These are phyloP conservation scores for Acromyrmex echinatior DNA, from an alignment of 1,140 invertebrate genomes.

Conservation along the genomic window DNA sequence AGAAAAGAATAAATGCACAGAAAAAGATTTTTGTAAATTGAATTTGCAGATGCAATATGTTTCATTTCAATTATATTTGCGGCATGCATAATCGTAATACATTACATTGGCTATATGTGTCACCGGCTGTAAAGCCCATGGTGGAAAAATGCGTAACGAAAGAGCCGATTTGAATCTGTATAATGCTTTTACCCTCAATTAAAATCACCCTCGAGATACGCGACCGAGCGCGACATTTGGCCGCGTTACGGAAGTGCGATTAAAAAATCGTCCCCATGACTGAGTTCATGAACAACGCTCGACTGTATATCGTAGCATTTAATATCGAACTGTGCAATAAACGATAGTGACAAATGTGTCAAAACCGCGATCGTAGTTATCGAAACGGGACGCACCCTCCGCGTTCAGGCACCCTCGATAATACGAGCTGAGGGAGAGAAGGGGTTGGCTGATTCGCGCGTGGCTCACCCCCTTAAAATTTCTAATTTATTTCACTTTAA, in stretches of 20 bases:
- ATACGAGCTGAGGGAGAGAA: conserved; percentile 43
- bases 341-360: conserved; percentile 72
- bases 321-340: conserved; percentile 71
- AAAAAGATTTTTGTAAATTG: neutral
- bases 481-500: conserved; percentile 86
- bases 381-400: conserved; percentile 52
- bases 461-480: conserved; percentile 34
- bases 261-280: conserved; percentile 65
- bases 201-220: conserved; percentile 54
- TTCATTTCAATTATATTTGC: conserved; percentile 17
- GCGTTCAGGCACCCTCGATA: conserved; percentile 31
- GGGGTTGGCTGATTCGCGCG: conserved; percentile 53
- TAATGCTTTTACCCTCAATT: conserved; percentile 50
- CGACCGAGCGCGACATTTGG: conserved; percentile 51
- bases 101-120: conserved; percentile 20
- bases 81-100: conserved; percentile 23
- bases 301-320: conserved; percentile 54
- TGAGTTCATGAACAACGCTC: conserved; percentile 56
- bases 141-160: conserved; percentile 50
- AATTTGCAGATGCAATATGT: conserved; percentile 4
- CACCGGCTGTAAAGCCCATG: neutral
- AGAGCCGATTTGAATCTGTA: conserved; percentile 47
- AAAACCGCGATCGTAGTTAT: conserved; percentile 72
- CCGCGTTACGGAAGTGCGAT: conserved; percentile 33
- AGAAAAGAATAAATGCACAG: neutral